phyloP scores from a whole-genome alignment of 2,888 invertebrate genomes.

The Thymelicus sylvestris region DNA sequence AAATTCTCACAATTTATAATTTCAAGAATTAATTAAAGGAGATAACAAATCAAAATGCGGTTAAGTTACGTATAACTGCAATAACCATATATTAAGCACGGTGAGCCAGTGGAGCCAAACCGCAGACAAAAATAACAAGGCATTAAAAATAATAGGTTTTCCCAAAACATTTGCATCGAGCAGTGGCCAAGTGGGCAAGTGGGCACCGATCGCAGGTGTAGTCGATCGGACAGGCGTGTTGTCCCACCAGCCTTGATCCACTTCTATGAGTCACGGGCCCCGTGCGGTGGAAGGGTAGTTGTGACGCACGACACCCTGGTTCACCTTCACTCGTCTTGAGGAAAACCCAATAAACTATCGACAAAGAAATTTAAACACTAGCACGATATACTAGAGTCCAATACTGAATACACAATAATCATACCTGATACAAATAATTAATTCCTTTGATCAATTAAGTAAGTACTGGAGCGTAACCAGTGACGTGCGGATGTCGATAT shows the following conservation, averaged over 20 bases:
- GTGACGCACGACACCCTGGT: conserved; percentile 66
- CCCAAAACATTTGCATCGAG: conserved; percentile 1
- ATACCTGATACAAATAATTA: conserved; percentile 47
- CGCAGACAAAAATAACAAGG: neutral
- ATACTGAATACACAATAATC: conserved; percentile 44
- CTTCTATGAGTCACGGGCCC: conserved; percentile 42
- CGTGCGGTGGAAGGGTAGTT: conserved; percentile 58
- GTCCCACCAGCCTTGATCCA: conserved; percentile 39
- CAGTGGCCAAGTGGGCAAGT: too few relatives aligned
- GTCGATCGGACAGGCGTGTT: conserved; percentile 11
- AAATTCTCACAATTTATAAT: neutral
- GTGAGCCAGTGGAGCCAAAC: neutral
- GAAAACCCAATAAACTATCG: conserved; percentile 61
- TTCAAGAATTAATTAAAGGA: conserved; percentile 6
- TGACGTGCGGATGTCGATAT: conserved; percentile 46
- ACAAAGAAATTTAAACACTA: conserved; percentile 49
- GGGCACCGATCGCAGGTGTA: neutral
- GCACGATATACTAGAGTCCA: conserved; percentile 42
- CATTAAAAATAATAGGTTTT: conserved; percentile 22
- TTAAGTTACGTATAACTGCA: conserved; percentile 17
- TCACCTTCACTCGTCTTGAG: conserved; percentile 62
- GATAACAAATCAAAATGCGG: conserved; percentile 13
- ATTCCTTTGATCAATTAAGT: conserved; percentile 56
- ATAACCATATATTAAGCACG: conserved; percentile 7
- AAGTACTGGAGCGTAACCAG: conserved; percentile 39